Evolutionary conservation across 30 jellyfish, hydroid and myxozoan species (phyloP), one percentile per base, ranked within the genome.

Genomic region (Cassiopea xamachana): DNA sequence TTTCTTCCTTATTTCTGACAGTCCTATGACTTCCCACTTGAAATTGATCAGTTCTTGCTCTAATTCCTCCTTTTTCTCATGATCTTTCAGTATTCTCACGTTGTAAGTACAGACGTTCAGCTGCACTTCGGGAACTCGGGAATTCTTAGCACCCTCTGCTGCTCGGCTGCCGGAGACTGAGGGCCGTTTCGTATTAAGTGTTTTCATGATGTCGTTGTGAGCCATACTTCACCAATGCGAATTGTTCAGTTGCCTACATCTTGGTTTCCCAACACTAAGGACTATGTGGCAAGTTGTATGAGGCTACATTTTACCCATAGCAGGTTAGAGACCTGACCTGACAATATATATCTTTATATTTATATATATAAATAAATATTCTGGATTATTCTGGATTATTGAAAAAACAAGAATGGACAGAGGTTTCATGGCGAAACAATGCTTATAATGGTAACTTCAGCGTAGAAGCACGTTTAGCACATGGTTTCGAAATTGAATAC

Each of bases 101-200:
- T 86, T 86, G 81, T 86, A 73, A 59, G 87, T 86, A 64, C 89
- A 73, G 7, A 86, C 60, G 62, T 86, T 19, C 45, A 84, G 73
- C 71, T 83, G 76, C 16, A 61, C 71, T 75, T 58, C 50, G 47
- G 89, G 58, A 49, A 86, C 89, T 81, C 93, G 81, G 93, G 88
- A 89, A 85, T 85, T 85, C 93, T 85, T 71, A 71, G 86, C 93
- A 85, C 93, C 93, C 88, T 85, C 88, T 85, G 93, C 93, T 89
- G 71, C 72, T 27, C 93, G 86, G 93, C 87, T 73, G 93, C 93
- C 93, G 88, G 93, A 89, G 86, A 85, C 93, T 85, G 93, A 85
- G 93, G 93, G 93, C 93, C 93, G 16, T 49, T 16, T 45, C 49
- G 88, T 48, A 19, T 85, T 85, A n/a, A 17, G 93, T 73, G 77